Conservation (phyloP, 2,888 invertebrate species). For the Himalopsyche anomala region DNA sequence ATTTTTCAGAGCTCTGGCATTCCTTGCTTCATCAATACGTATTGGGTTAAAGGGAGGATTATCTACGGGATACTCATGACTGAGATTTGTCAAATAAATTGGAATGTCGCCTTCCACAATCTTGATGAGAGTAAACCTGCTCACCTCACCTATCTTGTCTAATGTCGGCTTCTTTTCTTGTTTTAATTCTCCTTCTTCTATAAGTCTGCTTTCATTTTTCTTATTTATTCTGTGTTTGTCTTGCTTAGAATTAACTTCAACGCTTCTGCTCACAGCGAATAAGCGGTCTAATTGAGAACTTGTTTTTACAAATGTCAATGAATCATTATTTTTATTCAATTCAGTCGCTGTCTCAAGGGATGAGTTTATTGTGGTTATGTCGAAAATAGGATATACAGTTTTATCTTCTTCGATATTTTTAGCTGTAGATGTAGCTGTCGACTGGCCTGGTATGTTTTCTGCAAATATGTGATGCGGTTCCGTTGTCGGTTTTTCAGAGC, state of each 20-base stretch:
- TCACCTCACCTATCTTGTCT: constrained; percentile 83
- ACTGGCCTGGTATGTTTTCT: constrained; percentile 67
- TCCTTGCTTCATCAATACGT: constrained; percentile 75
- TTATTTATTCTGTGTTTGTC: constrained; percentile 78
- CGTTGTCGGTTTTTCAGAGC: constrained; percentile 70
- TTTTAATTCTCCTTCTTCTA: constrained; percentile 76
- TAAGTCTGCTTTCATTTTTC: constrained; percentile 75
- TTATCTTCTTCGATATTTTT: constrained; percentile 62
- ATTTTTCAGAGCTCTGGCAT: constrained; percentile 73
- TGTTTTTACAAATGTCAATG: constrained; percentile 72
- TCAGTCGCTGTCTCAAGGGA: constrained; percentile 67
- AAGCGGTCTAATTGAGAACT: constrained; percentile 76
- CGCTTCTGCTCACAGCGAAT: constrained; percentile 82
- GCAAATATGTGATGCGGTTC: constrained; percentile 75
- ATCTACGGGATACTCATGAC: constrained; percentile 75
- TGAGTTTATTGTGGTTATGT: constrained; percentile 68
- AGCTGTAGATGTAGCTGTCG: constrained; percentile 43
- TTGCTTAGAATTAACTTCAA: constrained; percentile 82
- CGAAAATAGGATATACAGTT: constrained; percentile 63
- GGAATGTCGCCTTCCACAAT: constrained; percentile 80
- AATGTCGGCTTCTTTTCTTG: constrained; percentile 79
- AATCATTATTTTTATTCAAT: constrained; percentile 69
- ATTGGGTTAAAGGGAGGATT: constrained; percentile 75
- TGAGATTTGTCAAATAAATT: constrained; percentile 74
- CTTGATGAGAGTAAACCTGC: constrained; percentile 82